Conservation (phyloP, 2,113 vertebrate genomes). For the Gobiocypris rarus region DNA sequence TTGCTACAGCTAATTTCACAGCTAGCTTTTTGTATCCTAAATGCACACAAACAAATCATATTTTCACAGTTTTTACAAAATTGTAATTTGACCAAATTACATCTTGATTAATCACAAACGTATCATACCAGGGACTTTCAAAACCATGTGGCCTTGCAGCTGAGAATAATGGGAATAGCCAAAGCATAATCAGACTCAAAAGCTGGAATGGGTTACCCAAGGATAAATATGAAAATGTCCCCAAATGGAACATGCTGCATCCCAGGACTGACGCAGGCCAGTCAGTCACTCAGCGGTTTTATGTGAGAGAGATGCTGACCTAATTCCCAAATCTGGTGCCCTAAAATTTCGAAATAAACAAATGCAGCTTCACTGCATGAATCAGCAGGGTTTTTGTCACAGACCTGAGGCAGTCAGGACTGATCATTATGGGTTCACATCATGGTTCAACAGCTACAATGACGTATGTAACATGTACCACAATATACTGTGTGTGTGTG, state of each 20-base stretch:
- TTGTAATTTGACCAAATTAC: neutral
- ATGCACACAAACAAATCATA: neutral
- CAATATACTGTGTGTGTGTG: too few species aligned
- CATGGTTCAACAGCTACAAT: neutral
- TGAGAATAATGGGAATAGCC: neutral
- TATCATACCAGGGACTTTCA: neutral
- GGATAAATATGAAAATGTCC: constrained; percentile 18
- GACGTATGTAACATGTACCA: neutral
- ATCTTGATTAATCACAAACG: neutral
- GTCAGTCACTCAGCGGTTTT: constrained; percentile 55
- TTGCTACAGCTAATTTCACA: neutral
- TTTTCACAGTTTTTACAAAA: neutral
- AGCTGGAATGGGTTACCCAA: constrained; percentile 36
- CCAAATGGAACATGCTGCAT: constrained; percentile 20
- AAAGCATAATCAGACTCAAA: constrained; percentile 28
- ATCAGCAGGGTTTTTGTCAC: neutral
- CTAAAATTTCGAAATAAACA: constrained; percentile 64
- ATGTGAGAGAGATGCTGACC: constrained; percentile 71
- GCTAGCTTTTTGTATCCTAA: neutral
- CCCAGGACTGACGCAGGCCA: neutral
- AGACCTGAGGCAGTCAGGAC: neutral
- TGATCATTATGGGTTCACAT: neutral
- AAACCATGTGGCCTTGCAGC: neutral
- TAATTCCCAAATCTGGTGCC: constrained; percentile 77
- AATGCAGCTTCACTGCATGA: neutral